Base-by-base conservation (phyloP, 2,113 vertebrate species). In the Puntigrus tetrazona region DNA sequence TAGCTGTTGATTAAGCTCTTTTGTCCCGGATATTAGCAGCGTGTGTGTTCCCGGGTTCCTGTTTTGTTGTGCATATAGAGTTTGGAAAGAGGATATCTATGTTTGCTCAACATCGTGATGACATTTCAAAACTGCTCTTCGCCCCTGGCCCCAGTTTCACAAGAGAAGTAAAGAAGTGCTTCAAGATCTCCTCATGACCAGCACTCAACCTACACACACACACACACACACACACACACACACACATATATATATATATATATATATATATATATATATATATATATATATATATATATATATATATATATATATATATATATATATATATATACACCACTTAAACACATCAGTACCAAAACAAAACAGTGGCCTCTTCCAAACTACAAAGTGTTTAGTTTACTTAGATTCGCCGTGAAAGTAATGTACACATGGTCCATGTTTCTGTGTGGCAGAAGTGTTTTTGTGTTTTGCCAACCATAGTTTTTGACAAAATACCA, bases 81-180 rank as follows among this genome's bases (percentile, higher is more conserved):
- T 41, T 86, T 74, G 78, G 43, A 80, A 63, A 74, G 65, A 78
- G 36, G 65, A 74, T 84, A 73, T 83, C 55, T 14, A 78, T 55
- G 75, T 86, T 86, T 86, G 81, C 85, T 79, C 81, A 86, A 84
- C 76, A 79, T 3, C 25, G 27, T 78, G 41, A 73, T 78, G 81
- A 76, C 65, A 86, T 86, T 86, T 79, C 81, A 86, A 84, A 84
- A 86, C 55, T 79, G 74, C 36, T 36, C 38, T n/a, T 31, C 20
- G 27, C 20, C 43, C 31, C 70, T 70, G 50, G 5, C 76, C 78
- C 65, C 67, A 82, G 75, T 86, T 79, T 63, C 76, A 78, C 22
- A 83, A 86, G 63, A 83, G 85, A 84, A 86, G 81, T 83, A 67
- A 13, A 69, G 75, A 47, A 41, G 22, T 76, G 72, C 52, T 74